Evolutionary conservation across 2,113 vertebrate species (phyloP).

Genomic region (Anoplopoma fimbria): DNA sequence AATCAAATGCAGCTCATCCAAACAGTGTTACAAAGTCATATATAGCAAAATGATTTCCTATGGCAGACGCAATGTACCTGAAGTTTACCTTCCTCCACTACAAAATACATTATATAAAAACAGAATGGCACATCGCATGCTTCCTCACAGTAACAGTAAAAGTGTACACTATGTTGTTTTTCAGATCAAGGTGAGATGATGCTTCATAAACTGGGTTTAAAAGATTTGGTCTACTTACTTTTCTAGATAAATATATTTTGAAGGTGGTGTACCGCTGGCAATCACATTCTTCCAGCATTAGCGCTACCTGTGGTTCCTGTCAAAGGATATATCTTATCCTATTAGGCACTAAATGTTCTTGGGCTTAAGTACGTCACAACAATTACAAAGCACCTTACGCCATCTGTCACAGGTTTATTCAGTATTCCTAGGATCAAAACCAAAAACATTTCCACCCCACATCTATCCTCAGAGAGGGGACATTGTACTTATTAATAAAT

Average conservation of each 20-base stretch:
- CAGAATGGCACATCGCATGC: background rate
- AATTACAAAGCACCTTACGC: too few relatives aligned
- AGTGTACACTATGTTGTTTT: background rate
- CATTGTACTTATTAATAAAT: too few relatives aligned
- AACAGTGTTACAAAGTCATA: background rate
- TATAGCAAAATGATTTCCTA: background rate
- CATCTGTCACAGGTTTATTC: too few relatives aligned
- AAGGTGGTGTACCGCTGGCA: too few relatives aligned
- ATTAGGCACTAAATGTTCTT: background rate
- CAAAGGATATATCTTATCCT: background rate
- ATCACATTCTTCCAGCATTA: background rate
- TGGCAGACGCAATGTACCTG: background rate
- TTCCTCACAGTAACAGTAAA: background rate
- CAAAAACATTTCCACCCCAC: too few relatives aligned
- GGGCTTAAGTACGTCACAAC: too few relatives aligned
- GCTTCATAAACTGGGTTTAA: background rate
- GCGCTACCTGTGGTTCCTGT: background rate
- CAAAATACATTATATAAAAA: background rate
- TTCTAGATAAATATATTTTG: background rate
- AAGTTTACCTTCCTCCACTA: background rate
- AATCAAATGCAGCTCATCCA: slow-evolving; percentile 1
- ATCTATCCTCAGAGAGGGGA: too few relatives aligned
- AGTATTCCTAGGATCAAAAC: too few relatives aligned
- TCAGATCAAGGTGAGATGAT: background rate
- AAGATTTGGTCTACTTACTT: background rate